Evolutionary conservation across 2,113 vertebrate species (phyloP), one percentile per base, ranked within the genome.

Genomic region (Puffinus mauretanicus): DNA sequence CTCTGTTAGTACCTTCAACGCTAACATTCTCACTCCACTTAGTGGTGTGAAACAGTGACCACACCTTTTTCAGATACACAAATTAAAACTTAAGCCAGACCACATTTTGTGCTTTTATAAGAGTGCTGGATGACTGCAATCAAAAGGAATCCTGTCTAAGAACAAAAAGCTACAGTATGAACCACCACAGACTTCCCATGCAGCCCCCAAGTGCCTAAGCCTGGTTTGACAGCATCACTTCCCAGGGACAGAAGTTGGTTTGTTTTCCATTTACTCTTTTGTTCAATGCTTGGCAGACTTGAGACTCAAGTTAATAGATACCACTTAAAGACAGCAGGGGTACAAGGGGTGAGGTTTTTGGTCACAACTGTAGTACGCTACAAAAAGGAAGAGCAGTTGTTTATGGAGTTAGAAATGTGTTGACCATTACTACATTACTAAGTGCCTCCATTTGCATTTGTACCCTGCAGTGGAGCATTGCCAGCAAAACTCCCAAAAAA

Each of bases 331-430:
- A 46, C 69, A 87, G 76, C 30, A 64, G 77, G 83, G 64, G 10
- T 9, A 27, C 40, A 29, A 55, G 46, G 46, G 52, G 57, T 15
- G 17, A 17, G 82, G 60, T 16, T 57, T 84, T 85, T 90, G 95
- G 84, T 97, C 94, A 94, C 72, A 70, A 89, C 66, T 85, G 38
- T 61, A 11, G 66, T 32, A 54, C 40, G 93, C 96, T 91, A 96
- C 83, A 94, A 65, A 78, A 85, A 91, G 40, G 86, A 87, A 87
- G 73, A 89, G 83, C 73, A 30, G 62, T 78, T 90, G 29, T 58
- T 93, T 42, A 52, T 1, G 18, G 65, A 85, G 67, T 88, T 88
- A 80, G 94, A 95, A 97, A 93, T 94, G 94, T 67, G 55, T 60
- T 82, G 89, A 96, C 95, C 79, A 51, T 36, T 49, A 80, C 49